These are phyloP conservation scores for Carassius gibelio DNA, from an alignment of 2,113 vertebrate genomes.

Conservation along the genomic window DNA sequence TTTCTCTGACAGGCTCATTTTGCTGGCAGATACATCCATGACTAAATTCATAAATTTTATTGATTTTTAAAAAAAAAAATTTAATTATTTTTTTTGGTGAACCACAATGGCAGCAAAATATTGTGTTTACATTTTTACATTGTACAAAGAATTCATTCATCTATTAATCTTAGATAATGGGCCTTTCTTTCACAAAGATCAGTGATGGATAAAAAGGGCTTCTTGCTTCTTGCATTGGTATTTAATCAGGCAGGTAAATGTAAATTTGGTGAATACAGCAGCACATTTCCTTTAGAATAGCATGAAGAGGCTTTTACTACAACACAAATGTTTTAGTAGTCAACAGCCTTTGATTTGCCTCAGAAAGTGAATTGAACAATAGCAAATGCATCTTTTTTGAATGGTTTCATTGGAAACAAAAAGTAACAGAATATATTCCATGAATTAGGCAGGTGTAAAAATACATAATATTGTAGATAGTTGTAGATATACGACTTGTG, in stretches of 20 bases:
- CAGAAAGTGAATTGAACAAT: background rate
- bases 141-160: constrained; percentile 11
- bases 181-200: background rate
- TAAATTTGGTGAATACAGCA: constrained; percentile 6
- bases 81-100: background rate
- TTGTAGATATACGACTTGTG: background rate
- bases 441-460: background rate
- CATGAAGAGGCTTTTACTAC: background rate
- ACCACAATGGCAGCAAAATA: background rate
- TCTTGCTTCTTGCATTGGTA: constrained; percentile 2
- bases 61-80: too few relatives aligned
- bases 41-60: background rate
- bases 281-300: background rate
- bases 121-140: background rate
- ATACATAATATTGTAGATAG: background rate
- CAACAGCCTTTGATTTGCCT: background rate
- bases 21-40: background rate
- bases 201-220: background rate
- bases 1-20: background rate
- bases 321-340: background rate
- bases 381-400: background rate
- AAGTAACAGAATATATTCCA: background rate
- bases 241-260: constrained; percentile 18
- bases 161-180: background rate
- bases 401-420: background rate